Conservation (phyloP, 2,888 invertebrate genomes). For the Halictus quadricinctus region DNA sequence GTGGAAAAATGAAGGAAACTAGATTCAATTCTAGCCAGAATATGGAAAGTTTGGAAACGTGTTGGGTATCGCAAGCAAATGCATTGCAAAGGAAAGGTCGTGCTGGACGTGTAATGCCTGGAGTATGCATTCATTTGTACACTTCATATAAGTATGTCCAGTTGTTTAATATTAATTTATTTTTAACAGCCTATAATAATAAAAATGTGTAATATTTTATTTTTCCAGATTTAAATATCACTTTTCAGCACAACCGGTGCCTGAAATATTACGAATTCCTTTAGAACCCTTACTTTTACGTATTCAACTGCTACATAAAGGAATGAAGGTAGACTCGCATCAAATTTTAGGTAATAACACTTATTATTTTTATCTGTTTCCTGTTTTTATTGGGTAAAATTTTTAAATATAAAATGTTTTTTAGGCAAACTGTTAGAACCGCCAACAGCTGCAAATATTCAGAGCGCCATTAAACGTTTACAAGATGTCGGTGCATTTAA, state of each 20-base stretch:
- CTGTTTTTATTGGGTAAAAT: background rate
- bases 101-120: constrained; percentile 95
- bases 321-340: constrained; percentile 81
- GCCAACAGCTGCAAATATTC: constrained; percentile 87
- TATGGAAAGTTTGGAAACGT: constrained; percentile 93
- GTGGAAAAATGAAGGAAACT: constrained; percentile 95
- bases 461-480: constrained; percentile 87
- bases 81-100: constrained; percentile 94
- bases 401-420: constrained; percentile 44
- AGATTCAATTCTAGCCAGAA: constrained; percentile 92
- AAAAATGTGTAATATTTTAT: background rate
- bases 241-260: constrained; percentile 89
- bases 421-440: constrained; percentile 89
- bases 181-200: background rate
- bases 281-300: constrained; percentile 91
- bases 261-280: constrained; percentile 95
- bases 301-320: constrained; percentile 87
- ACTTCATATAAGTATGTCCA: constrained; percentile 85
- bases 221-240: constrained; percentile 85
- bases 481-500: constrained; percentile 93
- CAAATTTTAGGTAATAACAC: constrained; percentile 83
- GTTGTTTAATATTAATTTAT: constrained; percentile 14
- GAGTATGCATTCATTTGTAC: constrained; percentile 93
- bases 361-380: constrained; percentile 33
- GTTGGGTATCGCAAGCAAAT: constrained; percentile 96